Base-by-base conservation (phyloP, 2,888 invertebrate species). In the Geotrupes spiniger region DNA sequence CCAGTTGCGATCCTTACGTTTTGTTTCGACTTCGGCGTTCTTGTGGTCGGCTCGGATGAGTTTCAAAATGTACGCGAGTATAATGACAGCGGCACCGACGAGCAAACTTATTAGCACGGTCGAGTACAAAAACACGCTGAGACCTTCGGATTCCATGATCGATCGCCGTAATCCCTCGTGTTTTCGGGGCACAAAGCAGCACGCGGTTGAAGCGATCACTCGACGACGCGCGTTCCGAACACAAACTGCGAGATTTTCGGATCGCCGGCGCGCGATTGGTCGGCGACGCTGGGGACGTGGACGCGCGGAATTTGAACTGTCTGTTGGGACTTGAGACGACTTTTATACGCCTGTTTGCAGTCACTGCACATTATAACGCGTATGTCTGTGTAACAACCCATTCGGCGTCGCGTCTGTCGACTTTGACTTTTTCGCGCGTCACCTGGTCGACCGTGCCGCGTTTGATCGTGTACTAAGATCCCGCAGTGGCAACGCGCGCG, bases 1-100 rank as follows among this genome's bases (percentile, higher is more conserved):
- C n/a, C n/a, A n/a, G n/a, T n/a, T n/a, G n/a, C n/a, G n/a, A 49
- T 36, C 29, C 66, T 68, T 64, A 68, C 68, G 62, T 62, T 64
- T 63, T 46, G 45, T 40, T 47, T 50, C 53, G 21, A 54, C 49
- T 39, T 54, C 57, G 54, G 54, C 52, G 42, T 58, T 55, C 29
- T 57, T 54, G 42, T 51, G 45, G 29, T 64, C 64, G 42, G 60
- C 53, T 45, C 60, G 62, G 51, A 66, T 59, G 48, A 63, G 58
- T 50, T 62, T 65, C 39, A 67, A 48, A 49, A 68, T 63, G 54
- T 68, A 69, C 46, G 61, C 56, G 45, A 69, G 57, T 42, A 70
- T 46, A 27, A 66, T 54, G 46, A 63, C 63, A 56, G 62, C 63
- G 46, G 57, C 66, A 53, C 68, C 69, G 46, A 66, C 49, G 40